Evolutionary conservation across 2,113 vertebrate genomes (phyloP).

Genomic region (Otis tarda): DNA sequence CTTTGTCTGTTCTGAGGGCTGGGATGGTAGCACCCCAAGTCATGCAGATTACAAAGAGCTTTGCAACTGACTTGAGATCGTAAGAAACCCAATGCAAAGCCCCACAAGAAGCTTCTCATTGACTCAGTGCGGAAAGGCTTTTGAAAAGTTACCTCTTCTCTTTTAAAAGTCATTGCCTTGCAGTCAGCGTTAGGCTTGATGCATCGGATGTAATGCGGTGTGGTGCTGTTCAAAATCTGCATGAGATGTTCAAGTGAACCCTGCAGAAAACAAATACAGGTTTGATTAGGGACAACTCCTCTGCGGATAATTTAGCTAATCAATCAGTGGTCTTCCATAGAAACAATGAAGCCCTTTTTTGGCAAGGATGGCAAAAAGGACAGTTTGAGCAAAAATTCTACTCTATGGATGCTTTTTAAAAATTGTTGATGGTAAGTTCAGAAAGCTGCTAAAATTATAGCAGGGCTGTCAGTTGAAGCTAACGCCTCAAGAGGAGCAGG

Average conservation of each 20-base stretch:
- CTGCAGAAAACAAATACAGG: slow-evolving; percentile 65
- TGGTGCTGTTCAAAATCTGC: slow-evolving; percentile 85
- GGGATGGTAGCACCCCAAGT: neutral
- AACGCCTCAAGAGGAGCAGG: neutral
- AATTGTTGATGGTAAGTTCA: neutral
- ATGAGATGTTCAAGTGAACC: slow-evolving; percentile 91
- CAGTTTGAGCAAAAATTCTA: neutral
- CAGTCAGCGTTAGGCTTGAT: slow-evolving; percentile 94
- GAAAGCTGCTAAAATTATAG: neutral
- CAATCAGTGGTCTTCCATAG: neutral
- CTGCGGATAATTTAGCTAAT: neutral
- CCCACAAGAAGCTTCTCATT: neutral
- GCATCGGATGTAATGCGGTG: slow-evolving; percentile 94
- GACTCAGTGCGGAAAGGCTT: neutral
- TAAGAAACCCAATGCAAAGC: neutral
- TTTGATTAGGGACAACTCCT: neutral
- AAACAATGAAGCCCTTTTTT: neutral
- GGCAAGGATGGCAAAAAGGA: neutral
- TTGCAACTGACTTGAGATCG: neutral
- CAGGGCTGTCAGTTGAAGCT: neutral
- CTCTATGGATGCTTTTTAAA: neutral
- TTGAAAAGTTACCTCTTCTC: slow-evolving; percentile 81
- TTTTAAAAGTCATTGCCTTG: slow-evolving; percentile 82
- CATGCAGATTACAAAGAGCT: neutral
- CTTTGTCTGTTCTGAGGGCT: neutral